These are phyloP conservation scores for Enteromius argenteus DNA, from an alignment of 2,797 vertebrate genomes.

Conservation along the genomic window DNA sequence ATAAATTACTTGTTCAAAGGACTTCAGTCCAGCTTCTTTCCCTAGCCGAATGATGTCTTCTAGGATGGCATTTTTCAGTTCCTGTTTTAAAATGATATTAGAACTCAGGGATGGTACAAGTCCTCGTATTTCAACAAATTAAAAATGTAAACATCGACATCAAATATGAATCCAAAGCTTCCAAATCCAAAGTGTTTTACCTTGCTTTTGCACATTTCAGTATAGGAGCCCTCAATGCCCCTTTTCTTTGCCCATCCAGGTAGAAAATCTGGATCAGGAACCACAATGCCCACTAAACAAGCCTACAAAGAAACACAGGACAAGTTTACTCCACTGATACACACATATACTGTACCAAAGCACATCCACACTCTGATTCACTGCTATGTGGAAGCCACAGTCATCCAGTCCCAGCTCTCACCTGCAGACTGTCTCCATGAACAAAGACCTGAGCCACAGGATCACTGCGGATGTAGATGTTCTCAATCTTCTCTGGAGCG, in stretches of 20 bases:
- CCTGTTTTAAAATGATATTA: slow-evolving; percentile 73
- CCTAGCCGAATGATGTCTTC: slow-evolving; percentile 89
- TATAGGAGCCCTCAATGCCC: slow-evolving; percentile 85
- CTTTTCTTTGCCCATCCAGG: slow-evolving; percentile 86
- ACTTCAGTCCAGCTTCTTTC: slow-evolving; percentile 91
- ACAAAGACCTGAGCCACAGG: slow-evolving; percentile 91
- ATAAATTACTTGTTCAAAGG: slow-evolving; percentile 92
- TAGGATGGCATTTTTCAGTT: slow-evolving; percentile 86
- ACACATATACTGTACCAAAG: not conserved
- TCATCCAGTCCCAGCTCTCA: slow-evolving; percentile 57
- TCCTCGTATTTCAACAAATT: not conserved
- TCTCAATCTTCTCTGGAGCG: slow-evolving; percentile 97
- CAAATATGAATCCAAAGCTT: not conserved
- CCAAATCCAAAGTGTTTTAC: slow-evolving; percentile 66
- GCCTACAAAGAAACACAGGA: slow-evolving; percentile 75
- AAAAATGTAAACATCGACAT: not conserved
- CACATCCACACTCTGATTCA: slow-evolving; percentile 6
- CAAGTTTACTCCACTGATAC: not conserved
- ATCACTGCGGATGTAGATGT: slow-evolving; percentile 86
- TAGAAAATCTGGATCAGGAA: slow-evolving; percentile 89
- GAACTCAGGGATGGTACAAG: not conserved
- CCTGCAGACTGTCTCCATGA: slow-evolving; percentile 96
- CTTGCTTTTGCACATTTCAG: slow-evolving; percentile 88
- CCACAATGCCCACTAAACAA: slow-evolving; percentile 89
- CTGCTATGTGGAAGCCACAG: not conserved